Percentiles rank a stretch among this genome's conserved stretches.
These are phyloP conservation scores for Psephotus haematonotus DNA, from an alignment of 2,113 vertebrate species.

Conservation along the genomic window DNA sequence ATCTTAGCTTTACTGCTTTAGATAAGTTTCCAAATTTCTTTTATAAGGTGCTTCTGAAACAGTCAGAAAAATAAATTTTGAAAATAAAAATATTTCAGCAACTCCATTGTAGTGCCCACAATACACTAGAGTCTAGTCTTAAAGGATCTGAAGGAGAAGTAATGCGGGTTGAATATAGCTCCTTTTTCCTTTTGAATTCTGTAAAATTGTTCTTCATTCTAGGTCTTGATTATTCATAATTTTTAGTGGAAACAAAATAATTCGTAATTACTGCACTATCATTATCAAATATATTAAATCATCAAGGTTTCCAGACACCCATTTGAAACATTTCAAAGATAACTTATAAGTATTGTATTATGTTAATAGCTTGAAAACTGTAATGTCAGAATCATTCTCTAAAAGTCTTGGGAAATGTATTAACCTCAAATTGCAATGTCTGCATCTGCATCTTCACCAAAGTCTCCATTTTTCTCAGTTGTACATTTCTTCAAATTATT, in stretches of 20 bases:
- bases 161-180: background rate
- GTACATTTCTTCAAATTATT: constrained; percentile 29
- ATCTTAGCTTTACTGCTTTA: background rate
- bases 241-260: background rate
- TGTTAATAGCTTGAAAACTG: constrained; percentile 13
- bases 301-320: background rate
- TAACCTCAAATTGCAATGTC: constrained; percentile 8
- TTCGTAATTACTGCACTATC: background rate
- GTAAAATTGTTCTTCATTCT: background rate
- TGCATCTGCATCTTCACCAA: background rate
- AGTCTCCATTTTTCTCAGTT: background rate
- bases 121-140: background rate
- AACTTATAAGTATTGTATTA: background rate
- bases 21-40: background rate
- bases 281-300: background rate
- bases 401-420: constrained; percentile 5
- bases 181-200: background rate
- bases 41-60: background rate
- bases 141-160: background rate
- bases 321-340: background rate
- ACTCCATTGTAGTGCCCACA: background rate
- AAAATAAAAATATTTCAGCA: background rate
- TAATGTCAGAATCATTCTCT: background rate
- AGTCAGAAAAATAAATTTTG: background rate
- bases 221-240: background rate